A percentile compares a stretch with the other conserved stretches of the same genome.
phyloP scores from a whole-genome alignment of 2,113 vertebrate genomes.

The Megaceryle maxima region DNA sequence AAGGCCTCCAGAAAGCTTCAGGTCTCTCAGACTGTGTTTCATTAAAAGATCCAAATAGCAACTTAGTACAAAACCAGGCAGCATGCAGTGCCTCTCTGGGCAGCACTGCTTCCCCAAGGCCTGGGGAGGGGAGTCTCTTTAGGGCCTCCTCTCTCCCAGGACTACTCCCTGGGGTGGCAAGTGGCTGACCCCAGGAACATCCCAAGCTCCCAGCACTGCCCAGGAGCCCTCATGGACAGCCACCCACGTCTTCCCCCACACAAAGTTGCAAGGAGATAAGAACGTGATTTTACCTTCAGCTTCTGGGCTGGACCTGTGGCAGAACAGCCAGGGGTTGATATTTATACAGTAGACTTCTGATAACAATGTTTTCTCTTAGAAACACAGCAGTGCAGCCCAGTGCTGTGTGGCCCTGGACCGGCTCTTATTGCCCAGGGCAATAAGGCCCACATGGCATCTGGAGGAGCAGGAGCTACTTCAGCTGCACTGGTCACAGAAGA shows the following conservation, averaged over 20 bases:
- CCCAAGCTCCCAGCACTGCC: neutral
- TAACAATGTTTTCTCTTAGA: neutral
- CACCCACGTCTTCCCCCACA: accelerated
- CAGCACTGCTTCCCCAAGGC: neutral
- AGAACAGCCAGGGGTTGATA: neutral
- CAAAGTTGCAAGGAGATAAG: accelerated
- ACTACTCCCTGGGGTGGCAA: neutral
- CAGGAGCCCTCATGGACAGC: too few species aligned
- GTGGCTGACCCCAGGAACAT: neutral
- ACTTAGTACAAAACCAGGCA: neutral
- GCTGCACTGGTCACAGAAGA: accelerated
- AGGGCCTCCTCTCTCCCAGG: neutral
- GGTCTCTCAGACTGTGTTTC: neutral
- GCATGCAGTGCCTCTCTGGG: accelerated
- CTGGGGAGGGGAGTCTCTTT: neutral
- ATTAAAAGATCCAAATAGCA: neutral
- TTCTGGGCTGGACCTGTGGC: neutral
- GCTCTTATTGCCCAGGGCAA: too few species aligned
- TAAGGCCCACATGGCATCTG: neutral
- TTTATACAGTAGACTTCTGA: neutral
- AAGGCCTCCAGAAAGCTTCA: neutral
- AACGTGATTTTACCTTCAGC: neutral
- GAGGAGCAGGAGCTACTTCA: neutral
- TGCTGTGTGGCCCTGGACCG: accelerated
- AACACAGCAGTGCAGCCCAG: neutral